Evolutionary conservation across 2,797 vertebrate genomes (phyloP), one percentile per base, ranked within the genome.

Genomic region (Carduelis carduelis): DNA sequence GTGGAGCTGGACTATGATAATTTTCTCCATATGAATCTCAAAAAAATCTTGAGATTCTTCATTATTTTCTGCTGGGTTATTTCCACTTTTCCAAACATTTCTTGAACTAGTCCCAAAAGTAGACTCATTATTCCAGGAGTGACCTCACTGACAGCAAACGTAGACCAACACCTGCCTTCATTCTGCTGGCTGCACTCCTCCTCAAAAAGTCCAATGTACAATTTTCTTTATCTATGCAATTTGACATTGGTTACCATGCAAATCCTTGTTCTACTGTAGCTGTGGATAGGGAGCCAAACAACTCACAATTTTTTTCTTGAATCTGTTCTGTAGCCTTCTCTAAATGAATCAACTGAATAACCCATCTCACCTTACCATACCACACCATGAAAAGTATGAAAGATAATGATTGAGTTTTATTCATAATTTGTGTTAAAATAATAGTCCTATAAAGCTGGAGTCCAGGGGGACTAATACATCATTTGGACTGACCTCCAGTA

Each of bases 351-450:
- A 59, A 5, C 14, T 15, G 5, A 57, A 59, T 43, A 90, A 28
- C 3, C 3, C 15, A 39, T n/a, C 8, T 8, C n/a, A 10, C 4
- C 8, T 3, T 1, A 9, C 13, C 15, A 8, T 20, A 11, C 10
- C 9, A 20, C n/a, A 50, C 28, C 9, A 24, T 5, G 14, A 70
- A 83, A 85, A n/a, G 1, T 39, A n/a, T 10, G 34, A 70, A 77
- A 83, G 32, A 37, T 61, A 81, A 27, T 43, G 27, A 50, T 16
- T 76, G 64, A 77, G 13, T 19, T 87, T 90, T 89, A 92, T 66
- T 87, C 85, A 80, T 52, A 74, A 69, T 87, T 70, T 89, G 23
- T 59, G 52, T 93, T 87, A 77, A 92, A 92, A 63, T 82, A 65
- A 76, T 63, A 69, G 57, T 57, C 35, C 65, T 75, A n/a, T 44